Percentiles rank a stretch among this genome's conserved stretches.
Evolutionary conservation across 2,888 invertebrate species (phyloP).

Genomic region (Nipponacmea schrenckii): DNA sequence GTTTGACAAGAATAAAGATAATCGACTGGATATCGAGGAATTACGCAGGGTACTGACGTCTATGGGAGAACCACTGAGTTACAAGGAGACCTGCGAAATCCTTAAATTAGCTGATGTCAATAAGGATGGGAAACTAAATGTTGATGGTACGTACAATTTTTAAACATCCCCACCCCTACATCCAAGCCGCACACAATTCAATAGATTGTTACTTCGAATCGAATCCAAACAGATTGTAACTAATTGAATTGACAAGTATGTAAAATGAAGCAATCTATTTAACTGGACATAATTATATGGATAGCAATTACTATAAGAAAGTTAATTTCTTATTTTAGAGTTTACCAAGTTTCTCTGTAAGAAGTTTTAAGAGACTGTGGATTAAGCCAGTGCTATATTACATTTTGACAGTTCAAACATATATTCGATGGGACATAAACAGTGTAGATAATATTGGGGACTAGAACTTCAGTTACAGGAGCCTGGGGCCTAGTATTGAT

Average conservation of each 20-base stretch:
- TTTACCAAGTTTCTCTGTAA: constrained; percentile 25
- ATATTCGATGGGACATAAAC: no score
- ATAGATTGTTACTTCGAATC: background rate
- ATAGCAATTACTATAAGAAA: background rate
- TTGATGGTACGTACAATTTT: constrained; percentile 28
- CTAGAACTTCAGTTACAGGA: no score
- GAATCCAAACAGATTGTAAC: background rate
- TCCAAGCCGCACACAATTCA: no score
- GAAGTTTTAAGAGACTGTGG: constrained; percentile 6
- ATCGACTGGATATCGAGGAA: constrained; percentile 29
- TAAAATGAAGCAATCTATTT: background rate
- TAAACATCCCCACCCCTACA: background rate
- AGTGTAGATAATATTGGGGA: no score
- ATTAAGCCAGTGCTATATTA: no score
- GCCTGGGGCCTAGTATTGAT: no score
- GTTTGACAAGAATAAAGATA: constrained; percentile 29
- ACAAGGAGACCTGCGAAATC: constrained; percentile 28
- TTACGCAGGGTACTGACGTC: constrained; percentile 26
- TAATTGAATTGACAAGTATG: no score
- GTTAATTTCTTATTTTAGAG: constrained; percentile 17
- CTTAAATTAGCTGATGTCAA: constrained; percentile 31
- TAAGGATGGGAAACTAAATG: constrained; percentile 29
- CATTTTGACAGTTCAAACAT: no score
- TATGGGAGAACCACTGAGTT: constrained; percentile 33
- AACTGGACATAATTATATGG: no score